Percentiles rank a stretch among this genome's conserved stretches.
These are phyloP conservation scores for Gonioctena quinquepunctata DNA, from an alignment of 1,140 invertebrate species.

Conservation along the genomic window DNA sequence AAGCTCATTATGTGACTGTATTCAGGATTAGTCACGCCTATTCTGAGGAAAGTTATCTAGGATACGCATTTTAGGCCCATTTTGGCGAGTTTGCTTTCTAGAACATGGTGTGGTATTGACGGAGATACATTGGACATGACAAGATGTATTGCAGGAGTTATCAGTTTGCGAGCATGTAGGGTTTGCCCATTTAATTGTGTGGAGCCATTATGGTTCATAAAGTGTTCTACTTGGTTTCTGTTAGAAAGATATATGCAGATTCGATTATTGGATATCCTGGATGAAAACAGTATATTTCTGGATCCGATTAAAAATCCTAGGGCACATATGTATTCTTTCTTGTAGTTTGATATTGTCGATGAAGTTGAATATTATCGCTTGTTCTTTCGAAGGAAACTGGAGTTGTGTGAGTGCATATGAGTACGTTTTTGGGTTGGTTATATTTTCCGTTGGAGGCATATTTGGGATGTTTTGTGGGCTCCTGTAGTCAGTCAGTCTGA, in stretches of 20 bases:
- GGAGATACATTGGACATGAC: conserved; percentile 5
- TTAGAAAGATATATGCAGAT: background rate
- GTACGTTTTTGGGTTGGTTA: no score
- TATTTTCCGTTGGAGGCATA: no score
- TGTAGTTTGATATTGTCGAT: no score
- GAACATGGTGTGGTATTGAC: background rate
- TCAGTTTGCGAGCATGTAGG: background rate
- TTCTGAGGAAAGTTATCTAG: background rate
- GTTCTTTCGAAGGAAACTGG: no score
- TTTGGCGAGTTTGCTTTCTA: background rate
- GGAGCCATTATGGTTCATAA: background rate
- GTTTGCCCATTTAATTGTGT: background rate
- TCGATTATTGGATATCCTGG: background rate
- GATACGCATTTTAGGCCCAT: background rate
- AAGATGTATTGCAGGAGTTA: conserved; percentile 5
- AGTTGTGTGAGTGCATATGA: no score
- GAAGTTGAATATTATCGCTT: no score
- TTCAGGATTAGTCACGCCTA: background rate
- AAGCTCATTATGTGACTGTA: conserved; percentile 10
- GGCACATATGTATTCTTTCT: no score
- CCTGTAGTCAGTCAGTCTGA: no score
- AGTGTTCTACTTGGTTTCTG: background rate
- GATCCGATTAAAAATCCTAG: no score
- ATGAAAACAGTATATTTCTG: background rate
- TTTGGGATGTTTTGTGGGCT: no score